Evolutionary conservation across 2,888 invertebrate species (phyloP), one percentile per base, ranked within the genome.

Genomic region (Caenorhabditis angaria): DNA sequence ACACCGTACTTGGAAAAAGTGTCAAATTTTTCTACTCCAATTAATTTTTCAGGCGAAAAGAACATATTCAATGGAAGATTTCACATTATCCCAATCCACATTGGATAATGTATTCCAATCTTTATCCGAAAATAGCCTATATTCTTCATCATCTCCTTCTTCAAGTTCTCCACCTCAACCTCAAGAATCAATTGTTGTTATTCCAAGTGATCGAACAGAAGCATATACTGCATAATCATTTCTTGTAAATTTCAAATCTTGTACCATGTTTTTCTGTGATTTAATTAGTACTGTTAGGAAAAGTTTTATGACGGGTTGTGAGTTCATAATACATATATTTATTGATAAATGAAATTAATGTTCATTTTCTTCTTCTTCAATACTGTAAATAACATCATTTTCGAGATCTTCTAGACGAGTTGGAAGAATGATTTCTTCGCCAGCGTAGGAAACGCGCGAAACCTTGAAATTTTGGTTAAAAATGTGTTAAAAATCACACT

Each of bases 21-120:
- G 10, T 18, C 48, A 48, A 48, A 48, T 12, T 48, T 58, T 58
- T 28, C 41, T 35, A 28, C 47, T 51, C n/a, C n/a, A n/a, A n/a
- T n/a, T 61, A 48, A 22, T 56, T 22, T 64, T 76, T 58, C 60
- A 81, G 78, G 61, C 76, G 24, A 80, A 76, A 57, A 47, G 58
- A 22, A 35, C 25, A 41, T 68, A 65, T 50, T 35, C 64, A 28
- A 61, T 83, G 32, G 79, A 82, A 35, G 83, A 83, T 64, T 83
- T 77, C 65, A 77, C 82, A 1, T 69, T 83, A 10, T 82, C 82
- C 22, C 85, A 85, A 65, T 76, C 85, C 6, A 83, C 84, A 0
- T 73, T 85, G 10, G 85, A 84, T 73, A 84, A 85, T 41, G 81
- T 85, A 6, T 85, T 85, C 71, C 80, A 78, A 41, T 70, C 68